Base-by-base conservation (phyloP, 2,797 vertebrate genomes). In the Acanthornis magna region DNA sequence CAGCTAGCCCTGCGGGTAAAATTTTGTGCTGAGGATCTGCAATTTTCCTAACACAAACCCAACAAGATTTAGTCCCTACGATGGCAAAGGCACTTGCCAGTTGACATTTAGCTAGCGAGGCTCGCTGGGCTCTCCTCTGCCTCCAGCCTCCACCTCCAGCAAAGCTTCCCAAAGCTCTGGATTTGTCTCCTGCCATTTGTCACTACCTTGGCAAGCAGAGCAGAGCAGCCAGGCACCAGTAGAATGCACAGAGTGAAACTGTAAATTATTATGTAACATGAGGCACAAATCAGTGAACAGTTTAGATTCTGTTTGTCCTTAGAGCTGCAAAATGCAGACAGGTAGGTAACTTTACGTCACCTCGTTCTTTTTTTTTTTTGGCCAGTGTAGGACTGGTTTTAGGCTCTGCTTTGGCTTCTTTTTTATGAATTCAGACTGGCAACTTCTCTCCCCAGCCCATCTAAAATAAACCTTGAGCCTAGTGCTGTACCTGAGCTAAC, bases 41-140 rank as follows among this genome's bases (percentile, higher is more conserved):
- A 77, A 13, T 83, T 95, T 95, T 86, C 40, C 70, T 55, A 42
- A 32, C 26, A 63, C 72, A 89, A 88, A 75, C 84, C 87, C 86
- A 85, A 57, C 30, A 23, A 61, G 87, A 23, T 80, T 85, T 36
- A 94, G 82, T 34, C 85, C 79, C 13, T 34, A 4, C 47, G 43
- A 66, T 43, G 85, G 87, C 76, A 88, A 5, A 87, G 53, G 70
- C 65, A 45, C 25, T 26, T 45, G 26, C 48, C 88, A 57, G 77
- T 1, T 87, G 80, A 36, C 48, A 25, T 50, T 54, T 11, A 57
- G 68, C 55, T 16, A 15, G 66, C 1, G 9, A 87, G 72, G 61
- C 57, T 73, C 0, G 0, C 36, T 26, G 53, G 57, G 61, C 36
- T 89, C 55, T 63, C 10, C 34, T 94, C 61, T 85, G 54, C 74